These are phyloP conservation scores for Danio albolineatus DNA, from an alignment of 2,797 vertebrate genomes.

Conservation along the genomic window DNA sequence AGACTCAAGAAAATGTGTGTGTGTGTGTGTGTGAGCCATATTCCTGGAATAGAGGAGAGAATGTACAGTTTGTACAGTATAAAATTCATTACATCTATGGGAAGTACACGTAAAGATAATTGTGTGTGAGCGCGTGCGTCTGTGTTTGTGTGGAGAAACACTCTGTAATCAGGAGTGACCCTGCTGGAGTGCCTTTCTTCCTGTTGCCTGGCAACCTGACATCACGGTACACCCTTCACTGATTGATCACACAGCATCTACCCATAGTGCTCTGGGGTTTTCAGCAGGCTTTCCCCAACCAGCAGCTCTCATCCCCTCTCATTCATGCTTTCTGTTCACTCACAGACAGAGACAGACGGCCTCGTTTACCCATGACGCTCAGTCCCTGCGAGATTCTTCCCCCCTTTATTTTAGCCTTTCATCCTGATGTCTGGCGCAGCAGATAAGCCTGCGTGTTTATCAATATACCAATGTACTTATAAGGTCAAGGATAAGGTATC, in stretches of 20 bases:
- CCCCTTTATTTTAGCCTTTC: background rate
- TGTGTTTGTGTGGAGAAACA: slow-evolving; percentile 19
- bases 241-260: slow-evolving; percentile 74
- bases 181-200: slow-evolving; percentile 67
- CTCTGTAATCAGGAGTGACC: slow-evolving; percentile 61
- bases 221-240: slow-evolving; percentile 70
- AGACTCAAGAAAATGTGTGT: background rate
- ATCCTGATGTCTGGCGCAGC: slow-evolving; percentile 3
- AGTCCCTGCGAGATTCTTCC: background rate
- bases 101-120: too few species aligned
- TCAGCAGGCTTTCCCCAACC: slow-evolving; percentile 52
- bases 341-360: background rate
- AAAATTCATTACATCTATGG: too few species aligned
- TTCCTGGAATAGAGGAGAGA: too few species aligned
- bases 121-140: slow-evolving; percentile 25
- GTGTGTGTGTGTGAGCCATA: too few species aligned
- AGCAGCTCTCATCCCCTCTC: slow-evolving; percentile 28
- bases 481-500: background rate
- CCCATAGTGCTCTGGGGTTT: slow-evolving; percentile 68
- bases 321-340: slow-evolving; percentile 19
- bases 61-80: too few species aligned
- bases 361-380: background rate
- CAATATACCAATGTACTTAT: background rate
- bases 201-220: slow-evolving; percentile 81
- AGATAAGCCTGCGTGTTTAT: slow-evolving; percentile 47